Percentiles rank a stretch among this genome's conserved stretches.
Evolutionary conservation across 2,113 vertebrate genomes (phyloP).

Genomic region (Brevimyrus niger): DNA sequence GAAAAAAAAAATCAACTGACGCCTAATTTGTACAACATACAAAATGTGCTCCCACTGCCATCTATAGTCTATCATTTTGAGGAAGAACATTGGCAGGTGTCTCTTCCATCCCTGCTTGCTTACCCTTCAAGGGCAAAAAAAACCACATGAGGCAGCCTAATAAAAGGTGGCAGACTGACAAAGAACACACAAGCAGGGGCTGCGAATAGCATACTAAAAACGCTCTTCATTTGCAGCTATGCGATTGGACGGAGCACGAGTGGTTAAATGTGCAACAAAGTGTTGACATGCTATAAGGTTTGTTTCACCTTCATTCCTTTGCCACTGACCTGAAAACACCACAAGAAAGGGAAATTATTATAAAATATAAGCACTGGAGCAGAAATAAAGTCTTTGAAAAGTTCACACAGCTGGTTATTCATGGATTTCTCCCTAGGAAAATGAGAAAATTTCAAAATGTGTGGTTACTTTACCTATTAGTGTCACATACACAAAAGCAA

Average conservation of each 20-base stretch:
- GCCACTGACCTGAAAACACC: constrained; percentile 54
- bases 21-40: not conserved
- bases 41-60: not conserved
- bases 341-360: constrained; percentile 25
- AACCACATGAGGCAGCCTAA: constrained; percentile 41
- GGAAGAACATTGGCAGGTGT: constrained; percentile 32
- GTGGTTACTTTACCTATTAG: constrained; percentile 23
- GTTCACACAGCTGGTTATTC: constrained; percentile 25
- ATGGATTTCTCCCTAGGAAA: constrained; percentile 16
- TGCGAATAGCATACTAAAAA: constrained; percentile 44
- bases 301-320: constrained; percentile 35
- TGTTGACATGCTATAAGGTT: constrained; percentile 50
- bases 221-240: constrained; percentile 43
- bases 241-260: constrained; percentile 26
- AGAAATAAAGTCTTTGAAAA: constrained; percentile 11
- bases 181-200: constrained; percentile 48
- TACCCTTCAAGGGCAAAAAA: constrained; percentile 32
- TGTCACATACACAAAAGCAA: not conserved
- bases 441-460: constrained; percentile 8
- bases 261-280: constrained; percentile 38
- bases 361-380: constrained; percentile 33
- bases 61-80: not conserved
- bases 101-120: constrained; percentile 28
- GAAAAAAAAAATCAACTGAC: not conserved
- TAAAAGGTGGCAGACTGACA: constrained; percentile 54